These are phyloP conservation scores for Platyscapa corneri DNA, from an alignment of 1,140 invertebrate species.

Conservation along the genomic window DNA sequence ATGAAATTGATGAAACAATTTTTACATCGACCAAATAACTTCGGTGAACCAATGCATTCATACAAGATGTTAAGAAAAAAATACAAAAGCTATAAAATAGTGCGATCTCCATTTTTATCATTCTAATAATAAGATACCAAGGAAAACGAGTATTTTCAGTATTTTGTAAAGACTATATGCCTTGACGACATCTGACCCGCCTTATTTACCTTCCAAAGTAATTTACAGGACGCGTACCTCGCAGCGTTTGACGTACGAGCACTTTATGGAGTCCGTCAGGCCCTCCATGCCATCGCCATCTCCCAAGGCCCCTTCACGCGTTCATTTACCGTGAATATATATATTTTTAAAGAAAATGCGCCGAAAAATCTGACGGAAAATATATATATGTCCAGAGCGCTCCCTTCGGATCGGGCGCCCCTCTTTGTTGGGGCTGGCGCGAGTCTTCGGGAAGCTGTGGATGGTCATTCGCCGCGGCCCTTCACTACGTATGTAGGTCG, in stretches of 20 bases:
- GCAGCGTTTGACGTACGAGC: conserved; percentile 8
- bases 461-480: not conserved
- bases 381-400: not conserved
- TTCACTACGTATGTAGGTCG: not conserved
- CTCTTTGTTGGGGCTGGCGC: not conserved
- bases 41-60: no score
- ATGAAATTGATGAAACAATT: no score
- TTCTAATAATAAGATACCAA: not conserved
- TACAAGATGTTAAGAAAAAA: no score
- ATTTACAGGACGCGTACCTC: not conserved
- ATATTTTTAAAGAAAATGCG: not conserved
- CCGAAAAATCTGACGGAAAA: no score
- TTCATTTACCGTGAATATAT: not conserved
- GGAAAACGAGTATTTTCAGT: not conserved
- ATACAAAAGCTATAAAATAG: no score
- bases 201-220: conserved; percentile 33
- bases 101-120: no score
- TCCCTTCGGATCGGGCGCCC: not conserved
- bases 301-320: no score
- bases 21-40: no score
- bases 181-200: not conserved
- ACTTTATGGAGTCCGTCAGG: not conserved
- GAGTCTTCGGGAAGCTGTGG: not conserved
- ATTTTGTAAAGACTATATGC: conserved; percentile 19
- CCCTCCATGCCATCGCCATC: no score